A percentile compares a stretch with the other conserved stretches of the same genome.
Conservation (phyloP, 2,113 vertebrate species). For the Camarhynchus parvulus region DNA sequence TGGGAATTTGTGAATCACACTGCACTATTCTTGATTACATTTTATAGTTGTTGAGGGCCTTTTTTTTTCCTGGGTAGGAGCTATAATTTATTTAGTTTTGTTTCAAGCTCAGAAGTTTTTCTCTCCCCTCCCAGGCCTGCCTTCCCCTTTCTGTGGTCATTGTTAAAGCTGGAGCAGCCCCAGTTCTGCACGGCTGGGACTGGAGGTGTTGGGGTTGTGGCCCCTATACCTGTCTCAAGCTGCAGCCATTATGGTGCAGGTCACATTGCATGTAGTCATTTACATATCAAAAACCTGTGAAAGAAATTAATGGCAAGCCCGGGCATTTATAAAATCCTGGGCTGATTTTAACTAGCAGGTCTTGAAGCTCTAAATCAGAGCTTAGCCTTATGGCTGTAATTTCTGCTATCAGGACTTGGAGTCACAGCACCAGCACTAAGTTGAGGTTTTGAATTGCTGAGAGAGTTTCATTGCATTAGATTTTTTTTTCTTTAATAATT, state of each 20-base stretch:
- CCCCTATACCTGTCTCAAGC: neutral
- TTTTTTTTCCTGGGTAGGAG: neutral
- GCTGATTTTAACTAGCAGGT: constrained; percentile 28
- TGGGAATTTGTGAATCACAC: constrained; percentile 33
- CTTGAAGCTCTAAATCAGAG: constrained; percentile 28
- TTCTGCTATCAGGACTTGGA: constrained; percentile 8
- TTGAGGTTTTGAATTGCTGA: neutral
- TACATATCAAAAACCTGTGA: constrained; percentile 45
- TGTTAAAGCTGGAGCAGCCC: neutral
- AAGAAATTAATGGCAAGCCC: constrained; percentile 2
- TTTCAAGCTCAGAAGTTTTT: neutral
- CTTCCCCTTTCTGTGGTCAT: neutral
- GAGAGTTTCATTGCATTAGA: neutral
- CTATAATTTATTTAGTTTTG: neutral
- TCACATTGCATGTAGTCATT: constrained; percentile 12
- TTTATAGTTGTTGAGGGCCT: constrained; percentile 25
- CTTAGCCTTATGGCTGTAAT: neutral
- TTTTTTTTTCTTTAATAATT: constrained; percentile 28
- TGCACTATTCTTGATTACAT: constrained; percentile 22
- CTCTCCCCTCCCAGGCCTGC: neutral
- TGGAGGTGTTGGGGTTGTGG: neutral
- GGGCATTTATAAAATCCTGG: neutral
- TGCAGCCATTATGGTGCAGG: neutral
- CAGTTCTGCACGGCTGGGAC: neutral
- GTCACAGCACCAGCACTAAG: neutral